Percentiles rank a stretch among this genome's conserved stretches.
These are phyloP conservation scores for Cathartes aura DNA, from an alignment of 2,113 vertebrate species.

Conservation along the genomic window DNA sequence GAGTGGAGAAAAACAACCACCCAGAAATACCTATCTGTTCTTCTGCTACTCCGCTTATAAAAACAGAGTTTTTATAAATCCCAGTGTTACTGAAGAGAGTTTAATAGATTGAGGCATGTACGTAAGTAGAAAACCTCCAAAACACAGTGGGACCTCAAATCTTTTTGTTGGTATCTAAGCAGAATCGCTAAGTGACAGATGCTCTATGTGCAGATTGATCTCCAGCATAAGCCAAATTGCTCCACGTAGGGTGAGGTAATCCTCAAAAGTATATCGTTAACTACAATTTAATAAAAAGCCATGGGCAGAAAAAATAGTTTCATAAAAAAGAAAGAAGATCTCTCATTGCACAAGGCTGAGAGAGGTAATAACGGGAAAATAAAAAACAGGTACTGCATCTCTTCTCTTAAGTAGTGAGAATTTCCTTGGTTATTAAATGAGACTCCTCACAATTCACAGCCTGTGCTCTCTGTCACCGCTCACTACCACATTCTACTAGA, in stretches of 20 bases:
- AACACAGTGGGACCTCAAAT: neutral
- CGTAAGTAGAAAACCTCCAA: neutral
- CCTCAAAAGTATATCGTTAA: conserved; percentile 3
- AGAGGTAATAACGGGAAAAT: conserved; percentile 31
- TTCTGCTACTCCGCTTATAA: neutral
- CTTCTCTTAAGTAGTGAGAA: neutral
- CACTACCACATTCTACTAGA: neutral
- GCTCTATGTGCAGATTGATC: neutral
- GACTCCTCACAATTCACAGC: neutral
- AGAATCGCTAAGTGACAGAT: neutral
- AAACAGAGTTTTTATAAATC: neutral
- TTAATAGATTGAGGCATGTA: neutral
- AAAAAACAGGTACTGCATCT: conserved; percentile 10
- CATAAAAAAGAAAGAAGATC: conserved; percentile 31
- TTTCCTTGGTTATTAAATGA: conserved; percentile 16
- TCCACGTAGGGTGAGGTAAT: conserved; percentile 17
- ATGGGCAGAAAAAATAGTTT: conserved; percentile 6
- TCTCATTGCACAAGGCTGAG: neutral
- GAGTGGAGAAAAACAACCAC: neutral
- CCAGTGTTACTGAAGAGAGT: neutral
- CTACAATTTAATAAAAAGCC: conserved; percentile 52
- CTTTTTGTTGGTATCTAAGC: neutral
- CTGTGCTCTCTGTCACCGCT: neutral
- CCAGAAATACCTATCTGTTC: neutral
- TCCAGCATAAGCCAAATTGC: conserved; percentile 4